phyloP scores from a whole-genome alignment of 2,888 invertebrate genomes.

The Tetranychus piercei region DNA sequence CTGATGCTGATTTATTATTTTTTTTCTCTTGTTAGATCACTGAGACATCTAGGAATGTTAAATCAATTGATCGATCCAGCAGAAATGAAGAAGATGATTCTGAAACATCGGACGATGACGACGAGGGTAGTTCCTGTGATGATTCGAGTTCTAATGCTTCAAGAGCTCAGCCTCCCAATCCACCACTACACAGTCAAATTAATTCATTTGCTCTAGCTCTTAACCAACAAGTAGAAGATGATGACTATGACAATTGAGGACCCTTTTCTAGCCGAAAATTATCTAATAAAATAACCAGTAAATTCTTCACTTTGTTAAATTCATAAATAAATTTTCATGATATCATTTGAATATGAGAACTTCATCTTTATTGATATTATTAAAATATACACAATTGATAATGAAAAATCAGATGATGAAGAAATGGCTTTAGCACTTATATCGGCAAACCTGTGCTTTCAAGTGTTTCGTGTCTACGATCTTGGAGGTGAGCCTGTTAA shows the following conservation, averaged over 20 bases:
- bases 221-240: constrained; percentile 11
- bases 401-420: not conserved
- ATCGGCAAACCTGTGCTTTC: not conserved
- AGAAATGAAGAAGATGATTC: not conserved
- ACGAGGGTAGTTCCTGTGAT: constrained; percentile 9
- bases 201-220: constrained; percentile 8
- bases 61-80: not conserved
- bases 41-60: not conserved
- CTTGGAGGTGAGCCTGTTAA: not conserved
- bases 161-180: not conserved
- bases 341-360: not conserved
- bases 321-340: not conserved
- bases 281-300: not conserved
- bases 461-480: not conserved
- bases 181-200: not conserved
- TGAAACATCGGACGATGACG: constrained; percentile 8
- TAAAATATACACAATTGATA: too few relatives aligned
- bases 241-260: constrained; percentile 7
- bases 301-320: not conserved
- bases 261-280: not conserved
- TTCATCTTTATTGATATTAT: not conserved
- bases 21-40: not conserved
- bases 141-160: constrained; percentile 6
- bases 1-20: not conserved
- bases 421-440: not conserved